Percentiles rank a stretch among this genome's conserved stretches.
phyloP scores from a whole-genome alignment of 2,888 invertebrate genomes.

The Geophilus truncorum region DNA sequence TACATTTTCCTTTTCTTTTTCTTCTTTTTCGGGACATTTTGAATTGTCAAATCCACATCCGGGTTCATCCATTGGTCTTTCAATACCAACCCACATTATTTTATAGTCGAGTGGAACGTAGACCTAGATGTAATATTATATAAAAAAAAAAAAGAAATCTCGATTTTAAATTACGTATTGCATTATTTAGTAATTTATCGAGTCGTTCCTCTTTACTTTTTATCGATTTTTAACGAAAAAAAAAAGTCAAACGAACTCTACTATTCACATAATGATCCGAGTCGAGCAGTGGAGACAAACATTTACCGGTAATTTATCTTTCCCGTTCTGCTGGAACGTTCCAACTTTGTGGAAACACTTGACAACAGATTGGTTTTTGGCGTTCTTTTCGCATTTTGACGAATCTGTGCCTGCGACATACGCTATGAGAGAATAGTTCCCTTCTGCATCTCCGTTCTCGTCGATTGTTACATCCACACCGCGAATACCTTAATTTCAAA shows the following conservation, averaged over 20 bases:
- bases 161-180: too few species aligned
- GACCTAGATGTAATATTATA: too few species aligned
- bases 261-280: too few species aligned
- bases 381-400: background rate
- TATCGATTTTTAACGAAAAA: too few species aligned
- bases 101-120: slow-evolving; percentile 34
- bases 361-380: background rate
- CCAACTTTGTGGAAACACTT: slow-evolving; percentile 30
- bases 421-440: slow-evolving; percentile 82
- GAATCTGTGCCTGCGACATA: slow-evolving; percentile 48
- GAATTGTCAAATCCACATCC: slow-evolving; percentile 75
- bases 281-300: too few species aligned
- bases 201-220: too few species aligned
- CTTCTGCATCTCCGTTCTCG: slow-evolving; percentile 81
- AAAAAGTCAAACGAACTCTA: too few species aligned
- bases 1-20: too few species aligned
- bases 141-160: too few species aligned
- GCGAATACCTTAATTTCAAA: slow-evolving; percentile 67
- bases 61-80: slow-evolving; percentile 61
- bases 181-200: too few species aligned
- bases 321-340: background rate
- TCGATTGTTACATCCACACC: slow-evolving; percentile 90
- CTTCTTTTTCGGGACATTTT: too few species aligned
- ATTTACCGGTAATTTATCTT: slow-evolving; percentile 39
- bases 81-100: background rate